Conservation (phyloP, 1,140 invertebrate genomes). For the Brachionus calyciflorus region DNA sequence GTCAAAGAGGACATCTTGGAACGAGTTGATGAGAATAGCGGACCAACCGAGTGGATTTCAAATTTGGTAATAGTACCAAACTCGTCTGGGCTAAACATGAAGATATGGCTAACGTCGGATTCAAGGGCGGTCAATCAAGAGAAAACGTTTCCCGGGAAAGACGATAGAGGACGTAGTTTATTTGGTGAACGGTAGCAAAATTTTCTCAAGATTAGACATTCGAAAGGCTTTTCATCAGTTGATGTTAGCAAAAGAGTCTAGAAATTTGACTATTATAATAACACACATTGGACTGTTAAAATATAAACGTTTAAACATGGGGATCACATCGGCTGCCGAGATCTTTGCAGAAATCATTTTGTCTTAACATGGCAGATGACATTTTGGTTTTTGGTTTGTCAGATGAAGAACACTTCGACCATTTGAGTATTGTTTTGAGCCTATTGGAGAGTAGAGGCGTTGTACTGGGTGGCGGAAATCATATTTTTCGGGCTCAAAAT, state of each 20-base stretch:
- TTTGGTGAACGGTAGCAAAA: conserved; percentile 49
- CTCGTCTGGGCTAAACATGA: not conserved
- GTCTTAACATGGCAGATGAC: conserved; percentile 1
- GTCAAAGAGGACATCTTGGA: not conserved
- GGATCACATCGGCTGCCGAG: conserved; percentile 3
- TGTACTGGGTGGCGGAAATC: not conserved
- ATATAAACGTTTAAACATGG: conserved; percentile 5
- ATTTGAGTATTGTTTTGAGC: not conserved
- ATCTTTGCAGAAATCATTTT: not conserved
- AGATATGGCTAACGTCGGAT: not conserved
- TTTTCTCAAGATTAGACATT: conserved; percentile 51
- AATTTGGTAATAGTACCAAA: conserved; percentile 3
- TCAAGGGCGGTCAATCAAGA: conserved; percentile 50
- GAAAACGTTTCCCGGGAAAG: conserved; percentile 50
- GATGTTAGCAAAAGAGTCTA: conserved; percentile 49
- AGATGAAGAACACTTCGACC: not conserved
- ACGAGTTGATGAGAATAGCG: not conserved
- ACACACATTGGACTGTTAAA: not conserved
- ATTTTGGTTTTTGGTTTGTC: not conserved
- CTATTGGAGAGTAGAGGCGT: not conserved
- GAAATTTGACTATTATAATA: conserved; percentile 27
- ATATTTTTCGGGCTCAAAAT: conserved; percentile 20
- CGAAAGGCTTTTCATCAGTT: conserved; percentile 51
- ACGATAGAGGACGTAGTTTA: conserved; percentile 51
- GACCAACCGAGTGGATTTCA: conserved; percentile 1